Evolutionary conservation across 1,140 invertebrate genomes (phyloP), one percentile per base, ranked within the genome.

Genomic region (Ylistrum balloti): DNA sequence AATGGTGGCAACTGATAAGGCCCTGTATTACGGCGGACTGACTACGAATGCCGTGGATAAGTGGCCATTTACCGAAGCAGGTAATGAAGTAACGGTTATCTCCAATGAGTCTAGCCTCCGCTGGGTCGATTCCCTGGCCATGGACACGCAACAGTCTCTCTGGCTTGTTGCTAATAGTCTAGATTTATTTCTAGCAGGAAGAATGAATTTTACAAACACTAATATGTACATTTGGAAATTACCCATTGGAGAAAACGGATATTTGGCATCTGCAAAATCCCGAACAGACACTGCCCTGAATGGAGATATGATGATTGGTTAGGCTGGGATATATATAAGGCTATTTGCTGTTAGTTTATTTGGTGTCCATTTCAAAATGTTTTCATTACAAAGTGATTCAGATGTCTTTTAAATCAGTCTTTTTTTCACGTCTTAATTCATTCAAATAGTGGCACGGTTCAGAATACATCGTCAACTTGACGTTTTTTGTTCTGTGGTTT

Each of bases 221-320:
- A 90, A 92, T 34, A 91, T 93, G 85, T 45, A 89, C 33, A 93
- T 93, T 32, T 93, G 92, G 92, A 91, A 91, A 38, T 33, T 91
- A 0, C 33, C 86, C 13, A 88, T 91, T 22, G 48, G 22, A 13
- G 91, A 93, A 38, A 11, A 87, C 10, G 48, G 86, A 32, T 93
- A 93, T 35, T 34, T 93, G 17, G 90, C 48, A 32, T 85, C 33
- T 33, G 92, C 90, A 20, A 87, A 41, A 33, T 28, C 33, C 0
- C 88, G 90, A 35, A 92, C 92, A 20, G 85, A 20, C 45, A 48
- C 13, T 38, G 5, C 5, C 13, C 5, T 5, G 5, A 38, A 38
- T 38, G 35, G 35, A 38, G 13, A 38, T 38, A 38, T 38, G 35
- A 13, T 38, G 35, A 38, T 38, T 38, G 35, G 35, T 38, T 38